A percentile compares a stretch with the other conserved stretches of the same genome.
phyloP scores from a whole-genome alignment of 2,797 vertebrate species.

The Loriculus beryllinus region DNA sequence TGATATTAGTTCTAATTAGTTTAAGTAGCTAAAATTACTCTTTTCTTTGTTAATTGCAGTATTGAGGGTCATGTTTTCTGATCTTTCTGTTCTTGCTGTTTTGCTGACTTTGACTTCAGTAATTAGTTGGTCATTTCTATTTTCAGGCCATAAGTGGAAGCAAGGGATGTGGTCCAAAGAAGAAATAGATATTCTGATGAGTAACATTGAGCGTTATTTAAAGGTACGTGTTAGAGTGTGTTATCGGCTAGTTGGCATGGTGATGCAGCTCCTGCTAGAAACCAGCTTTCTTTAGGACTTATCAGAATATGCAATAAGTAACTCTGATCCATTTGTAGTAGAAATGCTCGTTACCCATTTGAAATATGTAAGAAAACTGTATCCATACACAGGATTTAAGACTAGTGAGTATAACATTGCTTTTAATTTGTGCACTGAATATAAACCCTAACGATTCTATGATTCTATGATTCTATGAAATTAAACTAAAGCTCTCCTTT shows the following conservation, averaged over 20 bases:
- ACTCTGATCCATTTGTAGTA: background rate
- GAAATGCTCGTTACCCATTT: background rate
- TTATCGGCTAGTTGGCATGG: background rate
- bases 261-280: background rate
- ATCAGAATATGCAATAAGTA: background rate
- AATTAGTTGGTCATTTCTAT: slow-evolving; percentile 7
- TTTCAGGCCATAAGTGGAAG: slow-evolving; percentile 97
- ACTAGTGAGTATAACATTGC: background rate
- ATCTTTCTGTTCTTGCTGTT: background rate
- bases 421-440: background rate
- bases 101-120: slow-evolving; percentile 6
- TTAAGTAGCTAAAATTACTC: background rate
- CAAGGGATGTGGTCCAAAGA: slow-evolving; percentile 99
- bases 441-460: too few species aligned
- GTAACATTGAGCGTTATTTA: slow-evolving; percentile 93
- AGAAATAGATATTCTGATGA: slow-evolving; percentile 97
- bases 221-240: slow-evolving; percentile 80
- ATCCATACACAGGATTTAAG: background rate
- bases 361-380: background rate
- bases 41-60: background rate
- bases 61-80: background rate
- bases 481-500: background rate
- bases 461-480: too few species aligned
- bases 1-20: background rate
- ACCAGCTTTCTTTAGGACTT: background rate